Conservation (phyloP, 92 coral and sea anemone genomes). For the Zoanthus solanderi region DNA sequence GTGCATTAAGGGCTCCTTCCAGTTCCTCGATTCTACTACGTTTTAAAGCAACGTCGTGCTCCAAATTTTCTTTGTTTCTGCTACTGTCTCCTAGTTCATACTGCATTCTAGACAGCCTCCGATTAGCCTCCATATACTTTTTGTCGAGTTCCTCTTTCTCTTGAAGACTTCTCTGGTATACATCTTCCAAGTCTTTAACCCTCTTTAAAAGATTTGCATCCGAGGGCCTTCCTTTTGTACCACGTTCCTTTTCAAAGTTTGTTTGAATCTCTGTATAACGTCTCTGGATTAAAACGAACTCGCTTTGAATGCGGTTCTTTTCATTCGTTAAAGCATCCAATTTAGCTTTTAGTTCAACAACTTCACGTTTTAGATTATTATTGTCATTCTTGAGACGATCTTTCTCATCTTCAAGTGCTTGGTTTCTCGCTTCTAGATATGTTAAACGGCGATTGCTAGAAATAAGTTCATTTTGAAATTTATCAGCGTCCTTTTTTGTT, state of each 20-base stretch:
- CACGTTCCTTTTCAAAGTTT: constrained; percentile 55
- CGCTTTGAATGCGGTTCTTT: constrained; percentile 83
- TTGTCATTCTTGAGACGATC: constrained; percentile 87
- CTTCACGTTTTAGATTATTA: constrained; percentile 76
- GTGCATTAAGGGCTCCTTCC: constrained; percentile 80
- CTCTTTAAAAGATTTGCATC: constrained; percentile 78
- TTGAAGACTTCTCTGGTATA: constrained; percentile 80
- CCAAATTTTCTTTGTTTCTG: constrained; percentile 80
- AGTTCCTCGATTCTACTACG: constrained; percentile 85
- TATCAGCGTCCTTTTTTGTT: constrained; percentile 89
- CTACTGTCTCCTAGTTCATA: constrained; percentile 82
- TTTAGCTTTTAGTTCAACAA: constrained; percentile 87
- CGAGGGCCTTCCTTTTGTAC: constrained; percentile 69
- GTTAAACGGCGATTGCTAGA: constrained; percentile 84
- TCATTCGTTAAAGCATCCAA: constrained; percentile 84
- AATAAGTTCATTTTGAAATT: constrained; percentile 87
- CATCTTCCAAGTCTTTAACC: constrained; percentile 86
- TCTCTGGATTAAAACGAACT: constrained; percentile 76
- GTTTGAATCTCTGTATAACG: constrained; percentile 82
- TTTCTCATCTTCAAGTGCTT: constrained; percentile 84
- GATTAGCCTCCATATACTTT: constrained; percentile 78
- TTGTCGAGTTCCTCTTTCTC: constrained; percentile 94
- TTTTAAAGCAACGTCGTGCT: constrained; percentile 89
- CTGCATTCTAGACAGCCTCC: constrained; percentile 86
- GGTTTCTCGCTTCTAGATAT: constrained; percentile 81